These are phyloP conservation scores for Borostomias antarcticus DNA, from an alignment of 2,797 vertebrate species.

Conservation along the genomic window DNA sequence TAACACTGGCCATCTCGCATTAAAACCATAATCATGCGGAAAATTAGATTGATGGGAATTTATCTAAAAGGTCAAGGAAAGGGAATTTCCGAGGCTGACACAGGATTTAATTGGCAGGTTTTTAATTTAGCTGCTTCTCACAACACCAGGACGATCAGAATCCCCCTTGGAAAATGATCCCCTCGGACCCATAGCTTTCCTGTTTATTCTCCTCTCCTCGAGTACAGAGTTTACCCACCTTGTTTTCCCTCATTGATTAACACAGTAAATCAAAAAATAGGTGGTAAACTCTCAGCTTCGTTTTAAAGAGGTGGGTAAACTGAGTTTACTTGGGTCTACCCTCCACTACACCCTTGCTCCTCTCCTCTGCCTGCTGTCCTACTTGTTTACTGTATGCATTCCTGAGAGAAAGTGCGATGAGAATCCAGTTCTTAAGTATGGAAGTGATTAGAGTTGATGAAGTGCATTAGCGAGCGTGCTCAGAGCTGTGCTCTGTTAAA, in stretches of 20 bases:
- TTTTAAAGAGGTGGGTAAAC: too few species aligned
- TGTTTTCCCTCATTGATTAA: too few species aligned
- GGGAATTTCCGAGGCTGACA: constrained; percentile 86
- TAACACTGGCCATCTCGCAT: constrained; percentile 91
- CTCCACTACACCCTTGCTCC: background rate
- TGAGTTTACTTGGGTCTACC: background rate
- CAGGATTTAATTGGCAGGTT: constrained; percentile 90
- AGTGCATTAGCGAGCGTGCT: constrained; percentile 35
- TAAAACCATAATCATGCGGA: constrained; percentile 95
- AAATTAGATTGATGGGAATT: constrained; percentile 95
- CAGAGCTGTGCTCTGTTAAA: constrained; percentile 37
- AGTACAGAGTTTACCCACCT: too few species aligned
- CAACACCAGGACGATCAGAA: constrained; percentile 76
- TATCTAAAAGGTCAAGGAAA: constrained; percentile 87
- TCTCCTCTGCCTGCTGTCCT: background rate
- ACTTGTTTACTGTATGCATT: background rate
- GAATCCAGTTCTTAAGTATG: constrained; percentile 8
- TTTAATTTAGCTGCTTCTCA: constrained; percentile 91
- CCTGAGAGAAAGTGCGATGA: background rate
- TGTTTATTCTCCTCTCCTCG: background rate
- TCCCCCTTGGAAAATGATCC: constrained; percentile 82
- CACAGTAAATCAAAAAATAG: too few species aligned
- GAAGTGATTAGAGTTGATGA: constrained; percentile 20
- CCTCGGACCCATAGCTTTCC: constrained; percentile 36
- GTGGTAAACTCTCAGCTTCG: background rate